Base-by-base conservation (phyloP, 2,888 invertebrate genomes). In the Eupelmus urozonus region DNA sequence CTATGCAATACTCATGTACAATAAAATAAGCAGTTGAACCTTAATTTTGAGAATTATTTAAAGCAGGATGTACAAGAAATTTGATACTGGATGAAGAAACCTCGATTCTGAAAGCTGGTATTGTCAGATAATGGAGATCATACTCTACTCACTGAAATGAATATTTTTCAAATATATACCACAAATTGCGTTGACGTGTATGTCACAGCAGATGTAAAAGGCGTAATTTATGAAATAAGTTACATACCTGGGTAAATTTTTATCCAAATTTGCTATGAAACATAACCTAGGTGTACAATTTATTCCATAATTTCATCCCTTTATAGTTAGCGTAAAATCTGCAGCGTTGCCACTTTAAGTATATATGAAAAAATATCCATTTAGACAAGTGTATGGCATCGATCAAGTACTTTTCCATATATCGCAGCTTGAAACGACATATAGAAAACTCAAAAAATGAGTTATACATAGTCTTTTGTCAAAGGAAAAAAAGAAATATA, bases 401-500 rank as follows among this genome's bases (percentile, higher is more conserved):
- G n/a, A n/a, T n/a, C n/a, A n/a, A n/a, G n/a, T n/a, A n/a, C 13
- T 55, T 53, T 49, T 62, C 51, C 63, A 23, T 25, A 13, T 29
- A 45, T 29, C 29, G 27, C 29, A 34, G 45, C 27, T 45, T 57
- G 20, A n/a, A n/a, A 55, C 51, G 9, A 65, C 20, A 20, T 18
- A 23, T 45, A 45, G 29, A 3, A 53, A 40, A 60, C 53, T 62
- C 66, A 16, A 62, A 55, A 29, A 63, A 45, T 34, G 27, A 18
- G 40, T 59, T 34, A 73, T 55, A 45, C 9, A 67, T 67, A 77
- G 72, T 66, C 42, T 67, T 53, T 77, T 55, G 49, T 73, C 60
- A 34, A 73, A 53, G 16, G 25, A 57, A 49, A 49, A 45, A 42
- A 55, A 51, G 25, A 62, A 62, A 66, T 53, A 57, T 9, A 78